Evolutionary conservation across 2,797 vertebrate species (phyloP).

Genomic region (Artibeus lituratus): DNA sequence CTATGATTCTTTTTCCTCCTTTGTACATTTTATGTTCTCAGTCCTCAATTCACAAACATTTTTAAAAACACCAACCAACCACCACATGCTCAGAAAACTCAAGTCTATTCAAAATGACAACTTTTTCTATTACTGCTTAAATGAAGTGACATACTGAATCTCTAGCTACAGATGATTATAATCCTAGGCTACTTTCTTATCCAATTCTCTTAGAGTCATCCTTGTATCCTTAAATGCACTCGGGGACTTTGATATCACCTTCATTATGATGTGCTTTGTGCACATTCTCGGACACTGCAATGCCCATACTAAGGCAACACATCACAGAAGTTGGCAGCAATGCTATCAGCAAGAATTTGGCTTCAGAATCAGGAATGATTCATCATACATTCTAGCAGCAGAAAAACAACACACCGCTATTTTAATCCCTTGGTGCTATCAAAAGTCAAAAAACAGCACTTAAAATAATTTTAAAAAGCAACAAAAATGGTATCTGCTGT

Average conservation of each 20-base stretch:
- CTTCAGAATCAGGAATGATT: slow-evolving; percentile 80
- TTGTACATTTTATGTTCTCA: slow-evolving; percentile 3
- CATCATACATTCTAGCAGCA: slow-evolving; percentile 80
- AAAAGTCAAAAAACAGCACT: slow-evolving; percentile 11
- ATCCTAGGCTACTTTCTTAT: neutral
- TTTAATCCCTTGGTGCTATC: slow-evolving; percentile 76
- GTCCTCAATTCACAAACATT: neutral
- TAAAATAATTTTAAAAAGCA: slow-evolving; percentile 44
- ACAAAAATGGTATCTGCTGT: neutral
- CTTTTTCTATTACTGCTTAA: neutral
- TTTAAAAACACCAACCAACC: slow-evolving; percentile 27
- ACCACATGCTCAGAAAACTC: neutral
- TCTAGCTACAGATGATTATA: slow-evolving; percentile 11
- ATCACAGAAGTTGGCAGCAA: slow-evolving; percentile 76
- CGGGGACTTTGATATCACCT: slow-evolving; percentile 43
- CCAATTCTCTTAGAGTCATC: neutral
- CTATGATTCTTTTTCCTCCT: neutral
- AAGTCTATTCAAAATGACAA: neutral
- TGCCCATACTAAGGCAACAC: slow-evolving; percentile 84
- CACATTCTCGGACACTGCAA: slow-evolving; percentile 68
- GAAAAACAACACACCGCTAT: slow-evolving; percentile 76
- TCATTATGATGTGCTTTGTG: slow-evolving; percentile 46
- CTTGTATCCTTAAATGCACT: slow-evolving; percentile 32
- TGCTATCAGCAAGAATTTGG: slow-evolving; percentile 82
- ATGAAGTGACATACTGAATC: neutral